Evolutionary conservation across 2,888 invertebrate species (phyloP).

Genomic region (Coenonympha arcania): DNA sequence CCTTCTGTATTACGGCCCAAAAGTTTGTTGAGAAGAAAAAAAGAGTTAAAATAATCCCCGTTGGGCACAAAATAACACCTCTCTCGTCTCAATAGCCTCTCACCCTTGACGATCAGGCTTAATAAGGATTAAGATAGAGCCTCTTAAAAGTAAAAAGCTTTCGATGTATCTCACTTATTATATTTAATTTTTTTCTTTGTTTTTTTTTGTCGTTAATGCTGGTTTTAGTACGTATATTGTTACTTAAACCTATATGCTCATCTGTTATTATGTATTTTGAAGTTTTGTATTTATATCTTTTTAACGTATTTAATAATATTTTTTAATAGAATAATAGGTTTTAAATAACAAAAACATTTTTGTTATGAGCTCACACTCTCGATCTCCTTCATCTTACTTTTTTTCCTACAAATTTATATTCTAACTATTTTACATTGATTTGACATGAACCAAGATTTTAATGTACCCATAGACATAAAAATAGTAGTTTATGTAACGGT

Average conservation of each 20-base stretch:
- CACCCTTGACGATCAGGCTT: constrained; percentile 62
- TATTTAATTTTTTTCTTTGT: constrained; percentile 46
- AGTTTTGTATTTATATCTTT: no score
- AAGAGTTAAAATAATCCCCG: constrained; percentile 55
- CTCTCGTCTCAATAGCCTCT: constrained; percentile 49
- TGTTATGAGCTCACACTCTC: no score
- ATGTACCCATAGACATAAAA: no score
- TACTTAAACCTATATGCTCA: constrained; percentile 11
- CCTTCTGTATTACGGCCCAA: constrained; percentile 56
- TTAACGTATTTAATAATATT: no score
- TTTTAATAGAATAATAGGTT: no score
- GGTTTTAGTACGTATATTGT: constrained; percentile 31
- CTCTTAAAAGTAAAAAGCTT: constrained; percentile 68
- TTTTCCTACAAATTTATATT: no score
- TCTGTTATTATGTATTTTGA: no score
- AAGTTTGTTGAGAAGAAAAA: constrained; percentile 35
- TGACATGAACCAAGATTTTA: no score
- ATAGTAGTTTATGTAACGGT: no score
- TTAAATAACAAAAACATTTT: no score
- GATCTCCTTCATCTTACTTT: no score
- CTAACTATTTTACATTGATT: no score
- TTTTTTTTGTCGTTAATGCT: constrained; percentile 40
- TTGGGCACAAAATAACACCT: constrained; percentile 66
- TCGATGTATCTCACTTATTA: constrained; percentile 56
- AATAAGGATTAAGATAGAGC: constrained; percentile 71